phyloP scores from a whole-genome alignment of 2,888 invertebrate species.

The Atrina japonica region DNA sequence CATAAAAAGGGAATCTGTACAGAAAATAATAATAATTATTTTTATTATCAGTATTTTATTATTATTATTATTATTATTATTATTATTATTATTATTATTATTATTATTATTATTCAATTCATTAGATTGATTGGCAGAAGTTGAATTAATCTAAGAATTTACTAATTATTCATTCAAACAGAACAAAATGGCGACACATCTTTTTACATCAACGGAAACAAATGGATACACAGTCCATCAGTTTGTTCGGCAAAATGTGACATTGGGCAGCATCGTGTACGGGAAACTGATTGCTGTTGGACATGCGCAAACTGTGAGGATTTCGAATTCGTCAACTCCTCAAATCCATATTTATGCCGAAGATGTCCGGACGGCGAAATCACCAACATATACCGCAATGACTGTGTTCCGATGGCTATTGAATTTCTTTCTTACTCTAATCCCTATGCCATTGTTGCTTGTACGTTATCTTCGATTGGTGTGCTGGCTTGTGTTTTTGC shows the following conservation, averaged over 20 bases:
- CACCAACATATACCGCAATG: conserved; percentile 76
- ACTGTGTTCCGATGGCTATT: conserved; percentile 81
- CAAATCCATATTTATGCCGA: conserved; percentile 80
- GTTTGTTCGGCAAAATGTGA: conserved; percentile 49
- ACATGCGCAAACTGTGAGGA: conserved; percentile 82
- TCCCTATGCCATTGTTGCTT: conserved; percentile 81
- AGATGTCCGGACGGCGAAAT: conserved; percentile 80
- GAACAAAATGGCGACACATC: neutral
- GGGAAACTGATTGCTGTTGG: conserved; percentile 82
- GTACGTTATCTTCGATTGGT: conserved; percentile 80
- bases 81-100: too few species aligned
- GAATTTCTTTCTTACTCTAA: conserved; percentile 82
- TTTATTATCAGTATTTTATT: too few species aligned
- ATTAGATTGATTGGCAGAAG: too few species aligned
- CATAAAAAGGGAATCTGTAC: too few species aligned
- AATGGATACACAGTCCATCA: conserved; percentile 27
- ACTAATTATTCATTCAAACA: too few species aligned
- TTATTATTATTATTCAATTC: too few species aligned
- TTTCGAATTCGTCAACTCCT: conserved; percentile 76
- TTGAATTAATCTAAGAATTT: too few species aligned
- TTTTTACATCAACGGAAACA: neutral
- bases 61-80: too few species aligned
- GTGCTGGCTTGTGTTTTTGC: conserved; percentile 82
- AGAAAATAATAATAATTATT: too few species aligned
- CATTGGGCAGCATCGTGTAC: conserved; percentile 77